Evolutionary conservation across 2,888 invertebrate species (phyloP), one percentile per base, ranked within the genome.

Genomic region (Brachyptera putata): DNA sequence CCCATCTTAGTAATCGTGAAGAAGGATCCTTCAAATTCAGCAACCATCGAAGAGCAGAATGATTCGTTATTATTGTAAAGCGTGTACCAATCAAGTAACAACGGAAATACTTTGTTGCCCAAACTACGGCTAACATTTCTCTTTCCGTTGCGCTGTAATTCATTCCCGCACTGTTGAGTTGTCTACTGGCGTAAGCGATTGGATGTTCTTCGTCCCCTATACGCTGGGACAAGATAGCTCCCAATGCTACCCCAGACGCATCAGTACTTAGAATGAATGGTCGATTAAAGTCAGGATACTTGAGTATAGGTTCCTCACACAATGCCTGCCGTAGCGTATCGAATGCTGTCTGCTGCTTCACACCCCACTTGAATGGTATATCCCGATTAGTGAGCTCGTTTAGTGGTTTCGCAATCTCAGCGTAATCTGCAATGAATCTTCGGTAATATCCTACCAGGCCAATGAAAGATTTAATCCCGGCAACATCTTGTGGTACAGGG

Each of bases 401-500:
- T 1, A 70, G 30, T 14, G 68, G 69, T 48, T 63, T 64, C 0
- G 69, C 66, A 5, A 67, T 64, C 5, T 65, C 53, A 0, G 68
- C 60, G 60, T 69, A 69, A 1, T 66, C 56, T 5, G 39, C 25
- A 18, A 70, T 69, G 43, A 69, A 70, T 53, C 67, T 61, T 5
- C 70, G 16, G 39, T 70, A 71, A 64, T 69, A 72, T 1, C 67
- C 65, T 7, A 62, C 62, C 1, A 70, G 24, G n/a, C 68, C 70
- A 1, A 72, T 21, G 56, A 70, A 72, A n/a, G 46, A 24, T 34
- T 61, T 50, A 22, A 66, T 39, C 0, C 55, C 48, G 25, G 63
- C 65, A 4, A 53, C 58, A 4, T 55, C 61, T 13, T n/a, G 53
- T 0, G 64, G 65, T 11, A 11, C 34, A 3, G 63, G 58, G 21